Base-by-base conservation (phyloP, 2,888 invertebrate species). In the Sinopyrophorus schimmeli region DNA sequence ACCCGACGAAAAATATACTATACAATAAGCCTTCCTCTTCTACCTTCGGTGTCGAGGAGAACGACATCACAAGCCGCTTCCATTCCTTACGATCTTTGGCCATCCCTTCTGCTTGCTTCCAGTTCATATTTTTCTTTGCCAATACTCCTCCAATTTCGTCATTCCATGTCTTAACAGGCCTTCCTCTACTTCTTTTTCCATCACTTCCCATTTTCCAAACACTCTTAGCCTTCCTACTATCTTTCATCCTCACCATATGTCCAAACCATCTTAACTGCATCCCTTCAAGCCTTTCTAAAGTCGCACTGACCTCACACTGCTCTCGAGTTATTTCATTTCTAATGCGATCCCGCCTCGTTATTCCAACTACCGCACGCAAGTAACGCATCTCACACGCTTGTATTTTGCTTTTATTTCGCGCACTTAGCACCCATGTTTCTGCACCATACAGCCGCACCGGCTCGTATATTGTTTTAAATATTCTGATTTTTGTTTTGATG, bases 41-140 rank as follows among this genome's bases (percentile, higher is more conserved):
- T 26, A 26, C 26, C 26, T 5, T 26, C 11, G 26, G 26, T 26
- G 26, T 26, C 26, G 26, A 26, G 26, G 9, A 11, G 11, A 4
- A 2, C 26, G 26, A n/a, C 6, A 11, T 26, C 5, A 11, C 10
- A 5, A 26, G 10, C n/a, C 26, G 9, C 11, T 12, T 26, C 26
- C 26, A 26, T 5, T 26, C 9, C 26, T 26, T 5, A 10, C 26
- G 9, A n/a, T 26, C 5, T 26, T 10, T n/a, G 10, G 10, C 26
- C n/a, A 26, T 4, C 11, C 11, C 26, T 26, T n/a, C 11, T 12
- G 26, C 26, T n/a, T 10, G 2, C 5, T 9, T 21, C 21, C 21
- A 21, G 5, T 21, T 3, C 9, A 21, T 7, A 3, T 9, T 9
- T 9, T 21, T 26, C 2, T 3, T n/a, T 26, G 26, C 5, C 5